phyloP scores from a whole-genome alignment of 2,797 vertebrate species.

The Diplodus sargus region DNA sequence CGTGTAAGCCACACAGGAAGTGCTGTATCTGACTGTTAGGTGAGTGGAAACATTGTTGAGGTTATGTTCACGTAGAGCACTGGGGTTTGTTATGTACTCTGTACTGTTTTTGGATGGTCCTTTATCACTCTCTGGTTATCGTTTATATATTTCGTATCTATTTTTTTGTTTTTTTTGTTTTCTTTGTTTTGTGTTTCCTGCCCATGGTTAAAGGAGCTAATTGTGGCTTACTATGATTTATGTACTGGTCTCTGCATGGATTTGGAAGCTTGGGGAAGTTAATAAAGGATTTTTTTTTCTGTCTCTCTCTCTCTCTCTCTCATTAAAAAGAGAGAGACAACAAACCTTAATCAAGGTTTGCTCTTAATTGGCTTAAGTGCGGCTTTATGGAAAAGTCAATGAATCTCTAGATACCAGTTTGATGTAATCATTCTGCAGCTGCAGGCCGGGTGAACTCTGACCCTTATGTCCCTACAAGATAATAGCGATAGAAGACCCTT shows the following conservation, averaged over 20 bases:
- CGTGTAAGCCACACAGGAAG: not conserved
- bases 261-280: slow-evolving; percentile 47
- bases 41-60: not conserved
- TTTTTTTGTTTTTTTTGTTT: slow-evolving; percentile 14
- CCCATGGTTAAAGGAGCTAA: slow-evolving; percentile 40
- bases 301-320: slow-evolving; percentile 23
- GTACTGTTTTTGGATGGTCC: not conserved
- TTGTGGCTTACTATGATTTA: slow-evolving; percentile 66
- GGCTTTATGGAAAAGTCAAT: slow-evolving; percentile 70
- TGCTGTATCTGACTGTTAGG: not conserved
- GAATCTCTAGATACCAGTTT: slow-evolving; percentile 73
- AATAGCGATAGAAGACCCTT: slow-evolving; percentile 70
- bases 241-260: slow-evolving; percentile 53
- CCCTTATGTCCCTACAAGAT: slow-evolving; percentile 63
- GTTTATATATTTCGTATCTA: slow-evolving; percentile 22
- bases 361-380: slow-evolving; percentile 78
- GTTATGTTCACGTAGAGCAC: not conserved
- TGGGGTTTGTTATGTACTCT: not conserved
- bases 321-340: slow-evolving; percentile 63
- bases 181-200: slow-evolving; percentile 19
- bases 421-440: slow-evolving; percentile 75
- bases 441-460: slow-evolving; percentile 76
- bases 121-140: slow-evolving; percentile 6
- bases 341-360: slow-evolving; percentile 62
- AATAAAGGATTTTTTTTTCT: slow-evolving; percentile 32